These are phyloP conservation scores for Loris lydekkerianus DNA, from an alignment of 2,797 vertebrate species.

Conservation along the genomic window DNA sequence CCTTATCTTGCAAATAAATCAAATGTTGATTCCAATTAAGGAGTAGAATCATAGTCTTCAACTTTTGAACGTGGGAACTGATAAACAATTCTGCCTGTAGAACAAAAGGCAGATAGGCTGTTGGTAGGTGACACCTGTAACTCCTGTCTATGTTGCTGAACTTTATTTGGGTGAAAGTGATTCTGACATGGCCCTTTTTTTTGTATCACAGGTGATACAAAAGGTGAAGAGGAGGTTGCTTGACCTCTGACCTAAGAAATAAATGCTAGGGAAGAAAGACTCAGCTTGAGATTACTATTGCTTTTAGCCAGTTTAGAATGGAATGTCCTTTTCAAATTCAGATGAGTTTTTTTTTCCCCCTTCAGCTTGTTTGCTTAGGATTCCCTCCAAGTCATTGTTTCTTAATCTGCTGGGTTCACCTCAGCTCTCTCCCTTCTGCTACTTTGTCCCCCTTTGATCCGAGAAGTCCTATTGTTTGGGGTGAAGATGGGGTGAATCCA, in stretches of 20 bases:
- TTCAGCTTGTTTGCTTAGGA: slow-evolving; percentile 42
- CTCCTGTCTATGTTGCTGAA: background rate
- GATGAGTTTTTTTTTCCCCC: background rate
- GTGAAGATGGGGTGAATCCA: background rate
- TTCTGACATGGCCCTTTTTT: background rate
- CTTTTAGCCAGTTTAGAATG: slow-evolving; percentile 55
- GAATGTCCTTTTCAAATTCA: slow-evolving; percentile 68
- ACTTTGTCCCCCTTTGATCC: background rate
- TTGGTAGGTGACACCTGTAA: slow-evolving; percentile 35
- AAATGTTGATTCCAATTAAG: slow-evolving; percentile 68
- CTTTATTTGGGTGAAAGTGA: slow-evolving; percentile 10
- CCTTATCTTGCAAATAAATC: slow-evolving; percentile 61
- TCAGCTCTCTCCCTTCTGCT: background rate
- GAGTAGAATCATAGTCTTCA: background rate
- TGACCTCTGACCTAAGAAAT: background rate
- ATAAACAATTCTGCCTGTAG: slow-evolving; percentile 36
- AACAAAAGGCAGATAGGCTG: slow-evolving; percentile 1
- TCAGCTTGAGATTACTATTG: slow-evolving; percentile 41
- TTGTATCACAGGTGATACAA: background rate
- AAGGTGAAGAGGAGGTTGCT: background rate
- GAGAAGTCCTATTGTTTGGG: background rate
- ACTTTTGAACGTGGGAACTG: slow-evolving; percentile 40
- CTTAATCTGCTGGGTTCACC: background rate
- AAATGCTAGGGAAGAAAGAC: background rate
- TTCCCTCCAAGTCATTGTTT: slow-evolving; percentile 36